A percentile compares a stretch with the other conserved stretches of the same genome.
Evolutionary conservation across 2,888 invertebrate genomes (phyloP).

Genomic region (Dromius quadrimaculatus): DNA sequence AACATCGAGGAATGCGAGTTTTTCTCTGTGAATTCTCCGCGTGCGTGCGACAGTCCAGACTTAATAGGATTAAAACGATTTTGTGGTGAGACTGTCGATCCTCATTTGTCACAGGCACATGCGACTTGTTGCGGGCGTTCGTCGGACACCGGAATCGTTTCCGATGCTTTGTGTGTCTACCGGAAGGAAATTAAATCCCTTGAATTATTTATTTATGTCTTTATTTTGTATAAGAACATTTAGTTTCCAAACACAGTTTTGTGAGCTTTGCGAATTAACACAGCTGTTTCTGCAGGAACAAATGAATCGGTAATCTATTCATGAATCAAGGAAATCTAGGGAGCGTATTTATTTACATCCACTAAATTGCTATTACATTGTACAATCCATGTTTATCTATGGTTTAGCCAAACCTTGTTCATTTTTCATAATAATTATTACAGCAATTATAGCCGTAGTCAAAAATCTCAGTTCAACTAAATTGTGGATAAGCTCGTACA

Average conservation of each 20-base stretch:
- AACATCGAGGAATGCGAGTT: constrained; percentile 11
- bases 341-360: too few species aligned
- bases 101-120: constrained; percentile 39
- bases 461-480: too few species aligned
- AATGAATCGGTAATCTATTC: too few species aligned
- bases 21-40: constrained; percentile 7
- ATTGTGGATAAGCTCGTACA: too few species aligned
- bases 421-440: too few species aligned
- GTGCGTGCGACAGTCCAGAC: constrained; percentile 37
- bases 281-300: too few species aligned
- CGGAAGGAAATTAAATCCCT: constrained; percentile 8
- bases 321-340: too few species aligned
- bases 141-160: constrained; percentile 16
- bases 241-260: not conserved
- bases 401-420: too few species aligned
- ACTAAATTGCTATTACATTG: too few species aligned
- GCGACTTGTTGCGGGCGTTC: constrained; percentile 34
- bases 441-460: too few species aligned
- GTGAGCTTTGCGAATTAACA: too few species aligned
- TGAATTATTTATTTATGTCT: constrained; percentile 22
- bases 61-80: constrained; percentile 38
- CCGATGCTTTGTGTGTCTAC: not conserved
- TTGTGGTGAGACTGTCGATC: constrained; percentile 36
- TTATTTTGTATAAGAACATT: constrained; percentile 14
- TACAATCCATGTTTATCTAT: too few species aligned